phyloP scores from a whole-genome alignment of 2,113 vertebrate genomes.

The Colistium nudipinnis region DNA sequence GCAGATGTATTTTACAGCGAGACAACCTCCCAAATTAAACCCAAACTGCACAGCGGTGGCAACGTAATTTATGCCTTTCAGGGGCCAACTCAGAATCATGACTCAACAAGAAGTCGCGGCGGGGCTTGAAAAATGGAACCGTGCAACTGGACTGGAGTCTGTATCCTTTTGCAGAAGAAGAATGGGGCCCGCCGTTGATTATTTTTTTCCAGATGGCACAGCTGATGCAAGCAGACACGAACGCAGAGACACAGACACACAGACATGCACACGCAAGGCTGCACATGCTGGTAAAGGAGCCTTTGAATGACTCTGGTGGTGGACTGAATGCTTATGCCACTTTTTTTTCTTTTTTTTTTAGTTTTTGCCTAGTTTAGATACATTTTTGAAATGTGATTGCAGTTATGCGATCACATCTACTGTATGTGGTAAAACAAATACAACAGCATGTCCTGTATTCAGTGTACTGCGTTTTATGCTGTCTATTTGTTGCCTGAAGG shows the following conservation, averaged over 20 bases:
- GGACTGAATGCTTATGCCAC: background rate
- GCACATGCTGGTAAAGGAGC: background rate
- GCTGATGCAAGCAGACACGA: background rate
- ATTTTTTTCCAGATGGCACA: slow-evolving; percentile 8
- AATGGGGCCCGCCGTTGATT: background rate
- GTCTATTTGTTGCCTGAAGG: background rate
- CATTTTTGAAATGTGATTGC: background rate
- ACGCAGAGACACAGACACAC: no score
- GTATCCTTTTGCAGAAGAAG: background rate
- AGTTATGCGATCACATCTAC: background rate
- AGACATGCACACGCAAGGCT: background rate
- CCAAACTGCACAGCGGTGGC: slow-evolving; percentile 9
- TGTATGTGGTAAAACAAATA: background rate
- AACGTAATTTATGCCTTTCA: slow-evolving; percentile 7
- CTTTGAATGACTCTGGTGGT: background rate
- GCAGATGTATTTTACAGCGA: slow-evolving; percentile 12
- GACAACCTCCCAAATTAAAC: slow-evolving; percentile 1
- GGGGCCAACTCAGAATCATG: slow-evolving; percentile 8
- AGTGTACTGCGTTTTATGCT: background rate
- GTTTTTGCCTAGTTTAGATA: background rate
- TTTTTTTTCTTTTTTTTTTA: no score
- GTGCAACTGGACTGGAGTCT: slow-evolving; percentile 4
- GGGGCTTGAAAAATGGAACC: background rate
- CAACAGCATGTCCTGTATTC: background rate
- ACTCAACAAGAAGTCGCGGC: slow-evolving; percentile 12